Evolutionary conservation across 2,888 invertebrate genomes (phyloP), one percentile per base, ranked within the genome.

Genomic region (Zele albiditarsus): DNA sequence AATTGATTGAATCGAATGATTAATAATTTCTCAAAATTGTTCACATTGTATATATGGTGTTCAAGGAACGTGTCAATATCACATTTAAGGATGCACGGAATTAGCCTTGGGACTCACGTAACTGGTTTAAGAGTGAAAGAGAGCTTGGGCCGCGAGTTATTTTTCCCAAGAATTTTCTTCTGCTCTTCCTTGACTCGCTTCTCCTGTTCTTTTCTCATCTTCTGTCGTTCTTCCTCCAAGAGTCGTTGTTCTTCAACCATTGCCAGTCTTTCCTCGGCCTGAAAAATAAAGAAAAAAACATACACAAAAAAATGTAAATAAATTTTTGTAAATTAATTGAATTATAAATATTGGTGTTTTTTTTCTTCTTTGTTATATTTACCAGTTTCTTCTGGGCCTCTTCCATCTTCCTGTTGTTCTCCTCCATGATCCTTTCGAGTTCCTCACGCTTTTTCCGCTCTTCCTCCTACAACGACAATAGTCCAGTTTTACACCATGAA

Each of bases 311-410:
- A 63, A 60, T 27, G 66, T 42, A 16, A 8, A 60, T 10, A n/a
- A 62, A 66, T 20, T 53, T 63, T 74, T 0, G 28, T 57, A 33
- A 12, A 12, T 42, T 20, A 25, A 60, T 58, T 69, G 16, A n/a
- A 16, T 20, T 46, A 71, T 10, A 62, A 70, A 23, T 23, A 53
- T 53, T n/a, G n/a, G n/a, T n/a, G 4, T 20, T 23, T 53, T 20
- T 20, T 10, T 27, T 27, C 8, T 27, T 27, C n/a, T 60, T 27
- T 28, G 2, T 16, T 38, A 65, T 23, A 91, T 93, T 93, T 90
- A 98, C 98, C 94, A 98, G 92, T 94, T 97, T 97, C 88, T 95
- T 94, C 92, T 98, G 98, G 83, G 98, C 98, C 90, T 98, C 98
- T 91, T 98, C 98, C 83, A 98, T 97, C 92, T 98, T 98, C 90